phyloP scores from a whole-genome alignment of 2,888 invertebrate species.

The Euclidia mi region DNA sequence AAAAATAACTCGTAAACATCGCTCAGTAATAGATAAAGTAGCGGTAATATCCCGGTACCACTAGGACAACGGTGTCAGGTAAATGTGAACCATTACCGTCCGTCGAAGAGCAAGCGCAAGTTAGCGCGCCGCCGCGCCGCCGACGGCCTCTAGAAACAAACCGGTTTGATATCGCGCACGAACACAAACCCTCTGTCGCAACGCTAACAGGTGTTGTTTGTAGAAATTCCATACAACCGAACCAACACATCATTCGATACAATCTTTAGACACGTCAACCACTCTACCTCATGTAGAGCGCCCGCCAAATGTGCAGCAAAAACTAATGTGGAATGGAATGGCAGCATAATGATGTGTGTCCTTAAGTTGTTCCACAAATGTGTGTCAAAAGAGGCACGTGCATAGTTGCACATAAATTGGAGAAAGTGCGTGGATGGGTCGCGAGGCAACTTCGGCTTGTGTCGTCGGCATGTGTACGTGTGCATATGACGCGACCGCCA shows the following conservation, averaged over 20 bases:
- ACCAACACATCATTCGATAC: constrained; percentile 59
- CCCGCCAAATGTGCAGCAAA: too few species aligned
- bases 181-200: constrained; percentile 76
- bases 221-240: constrained; percentile 75
- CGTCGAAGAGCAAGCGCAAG: constrained; percentile 46
- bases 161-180: constrained; percentile 80
- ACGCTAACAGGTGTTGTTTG: constrained; percentile 82
- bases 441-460: constrained; percentile 50
- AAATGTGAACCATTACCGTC: constrained; percentile 64
- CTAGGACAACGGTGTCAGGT: constrained; percentile 80
- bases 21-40: constrained; percentile 45
- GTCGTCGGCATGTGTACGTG: constrained; percentile 54
- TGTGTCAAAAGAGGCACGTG: constrained; percentile 77
- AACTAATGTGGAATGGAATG: too few species aligned
- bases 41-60: constrained; percentile 71
- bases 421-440: constrained; percentile 76
- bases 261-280: constrained; percentile 2
- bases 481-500: constrained; percentile 72
- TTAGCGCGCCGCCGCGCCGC: constrained; percentile 27
- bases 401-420: constrained; percentile 67
- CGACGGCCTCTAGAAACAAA: constrained; percentile 57
- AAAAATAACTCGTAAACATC: constrained; percentile 2
- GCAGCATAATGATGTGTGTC: background rate
- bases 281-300: too few species aligned
- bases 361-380: constrained; percentile 61